Base-by-base conservation (phyloP, 2,888 invertebrate species). In the Parapristionchus giblindavisi region DNA sequence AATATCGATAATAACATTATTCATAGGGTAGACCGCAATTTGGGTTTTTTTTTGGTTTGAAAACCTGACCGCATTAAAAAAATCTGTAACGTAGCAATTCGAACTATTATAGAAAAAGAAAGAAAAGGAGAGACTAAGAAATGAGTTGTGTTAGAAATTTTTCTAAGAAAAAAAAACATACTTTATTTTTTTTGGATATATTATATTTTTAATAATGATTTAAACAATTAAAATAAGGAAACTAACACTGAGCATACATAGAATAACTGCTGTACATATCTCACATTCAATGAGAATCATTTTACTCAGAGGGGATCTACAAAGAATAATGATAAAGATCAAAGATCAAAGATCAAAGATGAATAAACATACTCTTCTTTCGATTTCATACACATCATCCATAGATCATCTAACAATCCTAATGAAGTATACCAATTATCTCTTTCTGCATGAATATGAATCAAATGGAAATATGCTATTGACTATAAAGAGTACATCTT, bases 311-410 rank as follows among this genome's bases (percentile, higher is more conserved):
- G 60, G 29, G 1, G 75, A 75, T 40, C 76, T 77, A 61, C 11
- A 68, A 68, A 2, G 61, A n/a, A 32, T 36, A 21, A 61, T 38
- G 5, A 38, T 3, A 61, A 11, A 27, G 36, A 21, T n/a, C 27
- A 56, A n/a, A 17, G 24, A 56, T 2, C 8, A 43, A 17, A 43
- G 43, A 27, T 43, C 24, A 38, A 38, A 58, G 27, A 34, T 4
- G 14, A 58, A 34, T 29, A 5, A 65, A 24, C 72, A 1, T 43
- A 77, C 77, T 71, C 70, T 29, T 70, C 34, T n/a, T 65, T 36
- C n/a, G 51, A 66, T 52, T 77, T 77, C 76, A 77, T 77, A 2
- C 68, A 38, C 17, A 65, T 61, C 61, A 77, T 73, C 76, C 77
- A 77, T 5, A 77, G 56, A 11, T 54, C 72, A 27, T 77, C 77